Conservation (phyloP, 2,888 invertebrate genomes). For the Lucinisca nassula region DNA sequence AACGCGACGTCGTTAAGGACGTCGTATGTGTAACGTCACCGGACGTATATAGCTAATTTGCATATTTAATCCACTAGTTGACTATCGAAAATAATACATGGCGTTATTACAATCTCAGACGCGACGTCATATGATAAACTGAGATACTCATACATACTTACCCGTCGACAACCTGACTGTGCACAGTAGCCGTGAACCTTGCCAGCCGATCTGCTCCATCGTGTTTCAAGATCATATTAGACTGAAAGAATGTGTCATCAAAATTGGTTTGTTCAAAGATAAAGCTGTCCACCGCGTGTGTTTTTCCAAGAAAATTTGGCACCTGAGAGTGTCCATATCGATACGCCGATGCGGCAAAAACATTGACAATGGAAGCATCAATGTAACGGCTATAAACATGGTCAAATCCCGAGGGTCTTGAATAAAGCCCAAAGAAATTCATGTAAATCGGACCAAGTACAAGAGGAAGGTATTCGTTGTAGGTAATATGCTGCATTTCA, state of each 20-base stretch:
- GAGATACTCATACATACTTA: too few relatives aligned
- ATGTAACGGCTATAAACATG: background rate
- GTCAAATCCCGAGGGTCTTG: background rate
- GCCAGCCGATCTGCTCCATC: too few relatives aligned
- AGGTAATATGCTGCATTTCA: conserved; percentile 3
- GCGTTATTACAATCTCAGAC: too few relatives aligned
- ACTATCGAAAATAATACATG: too few relatives aligned
- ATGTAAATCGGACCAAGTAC: background rate
- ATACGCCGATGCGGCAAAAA: background rate
- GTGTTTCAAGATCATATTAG: background rate
- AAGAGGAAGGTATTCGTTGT: conserved; percentile 19
- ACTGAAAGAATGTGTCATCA: background rate
- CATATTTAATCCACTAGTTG: too few relatives aligned
- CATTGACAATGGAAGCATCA: background rate
- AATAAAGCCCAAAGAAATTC: background rate
- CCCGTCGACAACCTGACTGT: too few relatives aligned
- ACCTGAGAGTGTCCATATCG: background rate
- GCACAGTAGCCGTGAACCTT: too few relatives aligned
- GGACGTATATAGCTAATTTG: too few relatives aligned
- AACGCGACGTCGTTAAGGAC: too few relatives aligned
- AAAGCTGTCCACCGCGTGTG: background rate
- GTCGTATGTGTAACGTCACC: too few relatives aligned
- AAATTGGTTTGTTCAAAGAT: background rate
- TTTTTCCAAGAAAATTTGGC: background rate
- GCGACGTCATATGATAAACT: too few relatives aligned